Base-by-base conservation (phyloP, 1,140 invertebrate species). In the Calephelis virginiensis region DNA sequence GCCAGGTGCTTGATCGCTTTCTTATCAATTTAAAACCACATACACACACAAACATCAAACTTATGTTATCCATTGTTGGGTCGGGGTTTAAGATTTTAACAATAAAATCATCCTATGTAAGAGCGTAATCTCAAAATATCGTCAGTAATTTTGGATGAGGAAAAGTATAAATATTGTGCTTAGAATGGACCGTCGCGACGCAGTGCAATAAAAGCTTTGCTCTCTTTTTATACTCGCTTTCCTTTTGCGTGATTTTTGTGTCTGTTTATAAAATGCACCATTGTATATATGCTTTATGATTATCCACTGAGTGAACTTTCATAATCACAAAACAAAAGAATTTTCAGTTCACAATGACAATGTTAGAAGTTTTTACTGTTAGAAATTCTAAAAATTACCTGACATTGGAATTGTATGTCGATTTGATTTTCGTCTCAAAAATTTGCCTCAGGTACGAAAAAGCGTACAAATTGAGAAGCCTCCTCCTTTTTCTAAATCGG, bases 151-250 rank as follows among this genome's bases (percentile, higher is more conserved):
- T 59, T 59, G 53, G 53, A 28, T 37, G 53, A 8, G 37, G 53
- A 17, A 37, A 12, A 17, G 28, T 59, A 59, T 59, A 59, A 59
- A 59, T 37, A 59, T 38, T 17, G 53, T 59, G 53, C 28, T 69
- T 59, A 59, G 53, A 59, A 59, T 38, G 53, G 53, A 37, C 12
- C 67, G 78, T 70, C 82, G 75, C 71, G 80, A 75, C 77, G 63
- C 46, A 72, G 48, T 50, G 69, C 78, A 78, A 82, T 83, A 82
- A 83, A 85, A 77, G 67, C 69, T 68, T 62, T 67, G 62, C 28
- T 69, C 64, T 45, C 66, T 71, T 75, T 68, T 53, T 49, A 17
- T n/a, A 63, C 43, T 62, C 59, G 40, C 59, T 65, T 65, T 70
- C 63, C 66, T 68, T 70, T 48, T 59, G 13, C 37, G 43, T 66